phyloP scores from a whole-genome alignment of 2,888 invertebrate genomes.

The Ochropleura leucogaster region DNA sequence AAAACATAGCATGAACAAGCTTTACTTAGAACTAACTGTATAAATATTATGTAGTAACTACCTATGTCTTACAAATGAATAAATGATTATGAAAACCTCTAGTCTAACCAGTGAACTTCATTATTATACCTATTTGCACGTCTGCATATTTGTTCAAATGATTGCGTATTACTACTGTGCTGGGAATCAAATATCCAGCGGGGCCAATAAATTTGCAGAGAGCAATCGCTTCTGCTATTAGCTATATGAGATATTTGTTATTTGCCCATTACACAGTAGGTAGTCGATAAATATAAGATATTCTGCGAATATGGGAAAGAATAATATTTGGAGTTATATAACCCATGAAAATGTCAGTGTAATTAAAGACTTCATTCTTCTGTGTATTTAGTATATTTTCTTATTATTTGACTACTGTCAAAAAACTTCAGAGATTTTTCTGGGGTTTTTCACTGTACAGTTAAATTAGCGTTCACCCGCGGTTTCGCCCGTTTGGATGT shows the following conservation, averaged over 20 bases:
- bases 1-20: too few species aligned
- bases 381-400: background rate
- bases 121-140: constrained; percentile 43
- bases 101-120: background rate
- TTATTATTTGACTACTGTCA: background rate
- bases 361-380: background rate
- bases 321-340: constrained; percentile 24
- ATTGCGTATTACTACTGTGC: constrained; percentile 54
- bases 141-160: constrained; percentile 51
- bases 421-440: background rate
- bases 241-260: constrained; percentile 57
- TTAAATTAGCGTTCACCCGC: background rate
- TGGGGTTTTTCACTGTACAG: background rate
- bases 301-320: constrained; percentile 36
- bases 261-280: constrained; percentile 50
- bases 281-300: constrained; percentile 26
- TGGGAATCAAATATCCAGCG: constrained; percentile 73
- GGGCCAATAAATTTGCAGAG: constrained; percentile 77
- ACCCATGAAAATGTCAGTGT: background rate
- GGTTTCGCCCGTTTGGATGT: background rate
- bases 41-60: too few species aligned
- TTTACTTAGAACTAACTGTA: too few species aligned
- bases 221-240: constrained; percentile 78
- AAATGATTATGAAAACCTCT: too few species aligned
- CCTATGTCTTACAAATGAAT: too few species aligned